Percentiles rank a stretch among this genome's conserved stretches.
These are phyloP conservation scores for Betta splendens DNA, from an alignment of 2,797 vertebrate species.

Conservation along the genomic window DNA sequence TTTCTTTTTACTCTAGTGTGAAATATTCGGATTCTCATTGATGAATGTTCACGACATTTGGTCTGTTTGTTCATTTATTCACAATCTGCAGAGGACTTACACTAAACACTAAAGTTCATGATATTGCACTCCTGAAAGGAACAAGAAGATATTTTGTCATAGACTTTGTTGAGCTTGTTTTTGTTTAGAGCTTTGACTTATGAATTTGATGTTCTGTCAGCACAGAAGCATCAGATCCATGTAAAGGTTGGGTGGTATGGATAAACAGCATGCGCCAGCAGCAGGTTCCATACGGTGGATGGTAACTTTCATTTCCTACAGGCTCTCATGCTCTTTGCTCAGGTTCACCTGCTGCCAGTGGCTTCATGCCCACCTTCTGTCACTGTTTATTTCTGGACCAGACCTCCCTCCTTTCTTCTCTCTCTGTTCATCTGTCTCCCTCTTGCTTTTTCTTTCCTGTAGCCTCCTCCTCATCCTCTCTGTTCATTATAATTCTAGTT, in stretches of 20 bases:
- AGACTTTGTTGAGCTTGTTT: too few relatives aligned
- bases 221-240: neutral
- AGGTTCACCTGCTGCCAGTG: constrained; percentile 79
- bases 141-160: too few relatives aligned
- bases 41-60: too few relatives aligned
- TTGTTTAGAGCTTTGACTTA: constrained; percentile 3
- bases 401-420: constrained; percentile 50
- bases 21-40: too few relatives aligned
- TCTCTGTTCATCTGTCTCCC: constrained; percentile 22
- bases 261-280: constrained; percentile 23
- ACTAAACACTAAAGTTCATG: too few relatives aligned
- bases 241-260: constrained; percentile 36
- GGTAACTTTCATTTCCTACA: constrained; percentile 63
- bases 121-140: too few relatives aligned
- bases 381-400: constrained; percentile 78
- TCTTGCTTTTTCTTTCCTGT: constrained; percentile 9
- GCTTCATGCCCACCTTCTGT: constrained; percentile 83
- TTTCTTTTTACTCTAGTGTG: too few relatives aligned
- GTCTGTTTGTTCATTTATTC: too few relatives aligned
- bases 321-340: constrained; percentile 67
- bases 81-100: too few relatives aligned
- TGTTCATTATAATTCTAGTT: constrained; percentile 4
- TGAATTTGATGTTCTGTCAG: neutral
- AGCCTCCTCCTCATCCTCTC: constrained; percentile 2
- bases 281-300: constrained; percentile 52